Base-by-base conservation (phyloP, 2,888 invertebrate genomes). In the Cryptocheilus praepositus region DNA sequence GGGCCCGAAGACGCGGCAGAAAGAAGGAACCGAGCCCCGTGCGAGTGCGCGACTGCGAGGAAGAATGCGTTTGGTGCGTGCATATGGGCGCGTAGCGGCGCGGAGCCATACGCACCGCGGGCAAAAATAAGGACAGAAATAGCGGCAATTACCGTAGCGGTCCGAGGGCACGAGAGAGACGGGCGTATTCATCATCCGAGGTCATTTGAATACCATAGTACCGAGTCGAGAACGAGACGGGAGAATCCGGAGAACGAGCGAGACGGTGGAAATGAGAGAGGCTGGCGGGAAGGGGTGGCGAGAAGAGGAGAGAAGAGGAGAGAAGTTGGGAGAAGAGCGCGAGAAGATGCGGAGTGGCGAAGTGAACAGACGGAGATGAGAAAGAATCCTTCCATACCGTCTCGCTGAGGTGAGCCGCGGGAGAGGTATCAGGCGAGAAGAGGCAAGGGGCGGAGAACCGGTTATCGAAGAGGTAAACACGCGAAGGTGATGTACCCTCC, bases 391-490 rank as follows among this genome's bases (percentile, higher is more conserved):
- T 43, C 46, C 46, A 52, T 43, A 62, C 36, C 36, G 36, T 46
- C 18, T 43, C 54, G 53, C 55, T 36, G 72, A 64, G 52, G 43
- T 7, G 19, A 56, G 64, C 16, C 4, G 53, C 44, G 25, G 58
- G 52, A 66, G 53, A 52, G 60, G 66, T 43, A 46, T 13, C n/a
- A 19, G 53, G 43, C 7, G 22, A 55, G 18, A 55, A 60, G 36
- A 36, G 52, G 63, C 60, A 3, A 52, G 22, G 25, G 52, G 53
- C n/a, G 71, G 73, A 65, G 52, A 82, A 86, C 86, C 85, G 86
- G 86, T 86, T 83, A 74, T 78, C 79, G 75, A 79, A 79, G 86
- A 86, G 82, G 86, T 86, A 87, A 87, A 87, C 87, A 87, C 85
- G 84, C 87, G 77, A 83, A 83, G 84, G 83, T 85, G 86, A 87